phyloP scores from a whole-genome alignment of 2,797 vertebrate species.

The Anabacerthia variegaticeps region DNA sequence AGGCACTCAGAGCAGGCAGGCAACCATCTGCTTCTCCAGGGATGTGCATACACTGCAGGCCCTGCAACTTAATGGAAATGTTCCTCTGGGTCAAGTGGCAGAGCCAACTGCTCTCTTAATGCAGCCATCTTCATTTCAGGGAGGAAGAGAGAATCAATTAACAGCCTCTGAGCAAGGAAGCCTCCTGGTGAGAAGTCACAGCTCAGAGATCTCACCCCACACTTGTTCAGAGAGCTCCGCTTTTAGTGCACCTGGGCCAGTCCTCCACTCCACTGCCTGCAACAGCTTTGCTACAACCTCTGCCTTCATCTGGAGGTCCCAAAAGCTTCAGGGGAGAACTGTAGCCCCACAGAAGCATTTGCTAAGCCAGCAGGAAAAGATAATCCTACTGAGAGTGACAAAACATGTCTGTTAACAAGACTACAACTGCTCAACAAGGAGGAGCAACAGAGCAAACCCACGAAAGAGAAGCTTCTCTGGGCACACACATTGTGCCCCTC shows the following conservation, averaged over 20 bases:
- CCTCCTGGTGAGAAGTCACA: not conserved
- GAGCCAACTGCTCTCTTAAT: not conserved
- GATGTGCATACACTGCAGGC: not conserved
- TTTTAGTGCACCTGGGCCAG: not conserved
- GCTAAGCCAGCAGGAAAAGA: not conserved
- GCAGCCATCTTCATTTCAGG: not conserved
- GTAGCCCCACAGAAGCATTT: not conserved
- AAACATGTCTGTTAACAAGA: not conserved
- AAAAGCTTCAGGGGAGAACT: not conserved
- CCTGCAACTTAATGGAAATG: conserved; percentile 8
- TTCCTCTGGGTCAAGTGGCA: conserved; percentile 43
- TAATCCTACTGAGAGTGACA: not conserved
- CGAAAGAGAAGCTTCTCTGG: not conserved
- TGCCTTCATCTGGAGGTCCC: not conserved
- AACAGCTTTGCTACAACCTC: not conserved
- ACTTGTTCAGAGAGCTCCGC: not conserved
- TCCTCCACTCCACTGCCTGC: not conserved
- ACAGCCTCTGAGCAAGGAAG: not conserved
- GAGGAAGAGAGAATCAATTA: not conserved
- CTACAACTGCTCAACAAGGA: not conserved
- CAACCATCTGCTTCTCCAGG: not conserved
- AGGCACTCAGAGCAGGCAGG: not conserved
- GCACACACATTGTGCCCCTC: not conserved
- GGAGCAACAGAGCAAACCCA: not conserved
- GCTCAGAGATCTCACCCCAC: not conserved